Evolutionary conservation across 2,888 invertebrate species (phyloP).

Genomic region (Cheilosia vulpina): DNA sequence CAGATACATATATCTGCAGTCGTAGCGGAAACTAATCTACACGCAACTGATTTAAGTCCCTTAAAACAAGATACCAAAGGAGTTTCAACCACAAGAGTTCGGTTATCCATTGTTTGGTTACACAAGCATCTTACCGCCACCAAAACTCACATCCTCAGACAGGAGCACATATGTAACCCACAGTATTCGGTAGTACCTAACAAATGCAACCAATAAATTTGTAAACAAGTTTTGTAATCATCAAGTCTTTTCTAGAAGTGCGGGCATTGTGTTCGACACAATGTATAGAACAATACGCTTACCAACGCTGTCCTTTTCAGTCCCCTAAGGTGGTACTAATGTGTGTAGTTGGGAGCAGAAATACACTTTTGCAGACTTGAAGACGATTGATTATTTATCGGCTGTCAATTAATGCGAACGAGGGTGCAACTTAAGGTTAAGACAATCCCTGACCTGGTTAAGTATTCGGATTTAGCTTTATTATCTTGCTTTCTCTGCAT

Average conservation of each 20-base stretch:
- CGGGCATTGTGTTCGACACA: not conserved
- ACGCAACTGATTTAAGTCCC: slow-evolving; percentile 39
- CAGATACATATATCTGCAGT: not conserved
- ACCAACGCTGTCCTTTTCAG: not conserved
- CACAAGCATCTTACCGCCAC: not conserved
- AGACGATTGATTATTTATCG: slow-evolving; percentile 66
- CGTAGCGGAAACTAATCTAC: not conserved
- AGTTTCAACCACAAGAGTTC: slow-evolving; percentile 37
- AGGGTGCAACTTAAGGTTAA: slow-evolving; percentile 18
- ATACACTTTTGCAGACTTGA: slow-evolving; percentile 34
- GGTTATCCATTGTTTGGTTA: slow-evolving; percentile 49
- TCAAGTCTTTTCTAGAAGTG: slow-evolving; percentile 25
- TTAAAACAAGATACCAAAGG: slow-evolving; percentile 17
- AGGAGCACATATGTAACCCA: not conserved
- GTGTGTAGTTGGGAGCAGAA: slow-evolving; percentile 10
- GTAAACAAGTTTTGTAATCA: slow-evolving; percentile 58
- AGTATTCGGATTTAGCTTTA: slow-evolving; percentile 43
- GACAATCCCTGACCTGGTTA: slow-evolving; percentile 62
- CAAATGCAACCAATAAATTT: slow-evolving; percentile 56
- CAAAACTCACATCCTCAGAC: slow-evolving; percentile 1
- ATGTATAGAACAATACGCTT: not conserved
- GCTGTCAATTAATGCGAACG: slow-evolving; percentile 65
- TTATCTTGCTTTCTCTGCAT: slow-evolving; percentile 56
- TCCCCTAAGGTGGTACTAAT: not conserved
- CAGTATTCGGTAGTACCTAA: slow-evolving; percentile 11